Evolutionary conservation across 2,888 invertebrate species (phyloP), one percentile per base, ranked within the genome.

Genomic region (Chelonus formosanus): DNA sequence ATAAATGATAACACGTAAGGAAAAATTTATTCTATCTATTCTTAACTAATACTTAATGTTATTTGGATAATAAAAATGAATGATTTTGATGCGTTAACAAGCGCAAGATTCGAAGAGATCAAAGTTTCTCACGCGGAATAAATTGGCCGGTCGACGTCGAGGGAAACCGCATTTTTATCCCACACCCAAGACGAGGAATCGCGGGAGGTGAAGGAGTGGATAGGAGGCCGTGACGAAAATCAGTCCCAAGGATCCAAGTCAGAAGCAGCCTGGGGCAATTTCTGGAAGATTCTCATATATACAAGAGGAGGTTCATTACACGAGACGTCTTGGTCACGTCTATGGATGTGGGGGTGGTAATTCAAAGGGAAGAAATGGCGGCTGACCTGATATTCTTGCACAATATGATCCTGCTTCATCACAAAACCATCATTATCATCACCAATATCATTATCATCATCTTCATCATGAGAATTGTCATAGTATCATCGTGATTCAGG

Each of bases 251-350:
- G 52, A 54, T 55, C 63, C 10, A 63, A 59, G 65, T 64, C 68
- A 61, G 60, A 67, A 65, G 64, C 65, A 56, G 60, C 67, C 62
- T 55, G 60, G 35, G 65, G 61, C 52, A 54, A 68, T 64, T 54
- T 63, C 40, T 40, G 40, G 55, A 66, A 52, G 8, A 66, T 68
- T 59, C 68, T 56, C 67, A 68, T 68, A 65, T 67, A 57, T 56
- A 55, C 58, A 67, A 64, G 61, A 67, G 67, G 70, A 75, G 78
- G 76, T 76, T 77, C 76, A 78, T 78, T 77, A 78, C 76, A 75
- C 74, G 75, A 74, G 73, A 75, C 74, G 74, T 74, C 73, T 74
- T 73, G 75, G 77, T 77, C 77, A 76, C 76, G 77, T 78, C 75
- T 70, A 68, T 69, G 71, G 72, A 69, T 74, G 74, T 73, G 75